phyloP scores from a whole-genome alignment of 2,797 vertebrate species.

The Fundulus diaphanus region DNA sequence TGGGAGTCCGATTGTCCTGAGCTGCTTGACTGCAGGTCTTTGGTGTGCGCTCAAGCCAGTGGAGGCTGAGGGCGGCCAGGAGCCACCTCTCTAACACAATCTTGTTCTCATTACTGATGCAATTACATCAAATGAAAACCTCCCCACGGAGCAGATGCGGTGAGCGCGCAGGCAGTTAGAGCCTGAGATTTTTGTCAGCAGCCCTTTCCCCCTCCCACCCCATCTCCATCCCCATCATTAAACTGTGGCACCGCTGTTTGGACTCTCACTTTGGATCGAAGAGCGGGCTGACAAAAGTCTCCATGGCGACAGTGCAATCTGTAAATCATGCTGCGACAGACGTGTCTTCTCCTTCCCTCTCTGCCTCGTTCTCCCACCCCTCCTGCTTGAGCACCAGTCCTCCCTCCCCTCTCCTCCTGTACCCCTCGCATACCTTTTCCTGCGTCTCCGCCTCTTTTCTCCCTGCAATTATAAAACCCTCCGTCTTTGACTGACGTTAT shows the following conservation, averaged over 20 bases:
- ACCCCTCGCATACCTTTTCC: conserved; percentile 16
- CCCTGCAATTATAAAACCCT: conserved; percentile 32
- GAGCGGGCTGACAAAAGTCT: conserved; percentile 83
- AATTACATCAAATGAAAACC: conserved; percentile 68
- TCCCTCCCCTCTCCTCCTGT: conserved; percentile 49
- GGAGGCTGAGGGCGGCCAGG: conserved; percentile 34
- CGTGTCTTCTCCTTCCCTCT: conserved; percentile 73
- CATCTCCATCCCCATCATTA: conserved; percentile 24
- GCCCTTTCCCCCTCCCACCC: conserved; percentile 42
- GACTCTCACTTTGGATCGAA: conserved; percentile 75
- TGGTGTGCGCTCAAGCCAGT: conserved; percentile 40
- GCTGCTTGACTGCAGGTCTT: conserved; percentile 35
- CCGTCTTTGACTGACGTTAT: conserved; percentile 39
- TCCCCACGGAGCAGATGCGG: conserved; percentile 72
- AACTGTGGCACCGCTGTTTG: conserved; percentile 64
- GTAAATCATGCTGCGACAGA: conserved; percentile 83
- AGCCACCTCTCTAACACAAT: conserved; percentile 61
- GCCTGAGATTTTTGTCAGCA: conserved; percentile 78
- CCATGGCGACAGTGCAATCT: conserved; percentile 82
- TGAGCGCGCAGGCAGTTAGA: conserved; percentile 61
- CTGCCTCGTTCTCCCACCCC: conserved; percentile 46
- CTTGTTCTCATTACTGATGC: conserved; percentile 67
- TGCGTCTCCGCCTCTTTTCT: conserved; percentile 16
- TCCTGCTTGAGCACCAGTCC: conserved; percentile 52
- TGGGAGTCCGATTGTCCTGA: conserved; percentile 34